Conservation (phyloP, 1,140 invertebrate genomes). For the Conus betulinus region DNA sequence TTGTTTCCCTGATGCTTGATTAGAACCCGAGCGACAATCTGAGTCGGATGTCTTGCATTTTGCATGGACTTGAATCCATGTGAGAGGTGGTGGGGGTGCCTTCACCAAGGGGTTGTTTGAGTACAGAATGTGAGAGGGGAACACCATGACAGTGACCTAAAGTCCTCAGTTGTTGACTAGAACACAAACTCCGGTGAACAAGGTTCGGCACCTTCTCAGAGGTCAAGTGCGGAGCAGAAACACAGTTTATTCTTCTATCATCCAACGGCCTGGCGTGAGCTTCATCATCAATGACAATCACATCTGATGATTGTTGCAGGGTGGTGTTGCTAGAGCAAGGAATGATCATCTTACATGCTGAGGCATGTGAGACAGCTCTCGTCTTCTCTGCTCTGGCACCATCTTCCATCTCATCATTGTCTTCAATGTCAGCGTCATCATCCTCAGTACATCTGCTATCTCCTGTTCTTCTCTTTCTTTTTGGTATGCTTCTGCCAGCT, state of each 20-base stretch:
- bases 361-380: neutral
- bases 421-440: conserved; percentile 7
- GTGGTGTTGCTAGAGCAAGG: neutral
- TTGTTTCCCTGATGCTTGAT: neutral
- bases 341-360: neutral
- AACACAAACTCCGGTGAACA: too few species aligned
- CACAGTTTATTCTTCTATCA: neutral
- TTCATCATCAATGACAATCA: conserved; percentile 1
- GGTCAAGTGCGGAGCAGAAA: too few species aligned
- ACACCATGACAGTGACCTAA: too few species aligned
- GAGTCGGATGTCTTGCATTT: neutral
- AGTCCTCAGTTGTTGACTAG: too few species aligned
- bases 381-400: neutral
- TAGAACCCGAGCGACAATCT: too few species aligned
- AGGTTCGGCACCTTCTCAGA: too few species aligned
- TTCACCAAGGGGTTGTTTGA: neutral
- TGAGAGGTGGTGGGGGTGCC: neutral
- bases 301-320: neutral
- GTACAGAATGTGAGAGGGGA: neutral
- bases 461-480: neutral
- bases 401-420: conserved; percentile 9
- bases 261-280: neutral
- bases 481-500: neutral
- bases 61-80: neutral
- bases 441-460: neutral